Percentiles rank a stretch among this genome's conserved stretches.
Conservation (phyloP, 2,797 vertebrate species). For the Microctenopoma lineatum region DNA sequence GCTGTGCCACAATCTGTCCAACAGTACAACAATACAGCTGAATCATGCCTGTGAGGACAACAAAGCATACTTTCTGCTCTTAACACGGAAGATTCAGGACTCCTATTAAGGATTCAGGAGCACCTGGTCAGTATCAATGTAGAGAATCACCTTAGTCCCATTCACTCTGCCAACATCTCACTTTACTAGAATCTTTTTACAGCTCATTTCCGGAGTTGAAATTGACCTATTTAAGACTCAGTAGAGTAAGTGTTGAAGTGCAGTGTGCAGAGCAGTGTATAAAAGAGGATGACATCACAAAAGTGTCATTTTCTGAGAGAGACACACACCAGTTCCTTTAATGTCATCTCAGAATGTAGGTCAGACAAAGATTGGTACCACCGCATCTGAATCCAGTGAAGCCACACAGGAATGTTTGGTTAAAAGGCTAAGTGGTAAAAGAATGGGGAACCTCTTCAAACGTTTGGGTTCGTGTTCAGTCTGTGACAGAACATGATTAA, state of each 20-base stretch:
- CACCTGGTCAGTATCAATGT: constrained; percentile 29
- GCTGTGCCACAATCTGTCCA: constrained; percentile 29
- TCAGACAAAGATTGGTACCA: constrained; percentile 28
- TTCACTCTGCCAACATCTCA: constrained; percentile 25
- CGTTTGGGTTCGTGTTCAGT: not conserved
- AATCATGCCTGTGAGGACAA: constrained; percentile 22
- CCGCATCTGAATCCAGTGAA: not conserved
- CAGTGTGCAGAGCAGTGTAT: constrained; percentile 28
- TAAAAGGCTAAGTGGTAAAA: not conserved
- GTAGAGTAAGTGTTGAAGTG: constrained; percentile 31
- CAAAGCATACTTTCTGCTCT: constrained; percentile 33
- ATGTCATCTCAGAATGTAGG: constrained; percentile 37
- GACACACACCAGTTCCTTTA: constrained; percentile 34
- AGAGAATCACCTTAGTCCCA: not conserved
- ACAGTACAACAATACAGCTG: constrained; percentile 17
- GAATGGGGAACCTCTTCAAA: not conserved
- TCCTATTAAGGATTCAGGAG: constrained; percentile 33
- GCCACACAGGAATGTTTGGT: not conserved
- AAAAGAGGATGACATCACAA: constrained; percentile 48
- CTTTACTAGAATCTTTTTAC: constrained; percentile 42
- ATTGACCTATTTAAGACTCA: constrained; percentile 60
- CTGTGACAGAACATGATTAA: too few relatives aligned
- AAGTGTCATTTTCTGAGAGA: constrained; percentile 46
- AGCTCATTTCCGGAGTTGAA: constrained; percentile 45
- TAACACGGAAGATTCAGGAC: constrained; percentile 18